A percentile compares a stretch with the other conserved stretches of the same genome.
Evolutionary conservation across 2,797 vertebrate genomes (phyloP).

Genomic region (Falco biarmicus): DNA sequence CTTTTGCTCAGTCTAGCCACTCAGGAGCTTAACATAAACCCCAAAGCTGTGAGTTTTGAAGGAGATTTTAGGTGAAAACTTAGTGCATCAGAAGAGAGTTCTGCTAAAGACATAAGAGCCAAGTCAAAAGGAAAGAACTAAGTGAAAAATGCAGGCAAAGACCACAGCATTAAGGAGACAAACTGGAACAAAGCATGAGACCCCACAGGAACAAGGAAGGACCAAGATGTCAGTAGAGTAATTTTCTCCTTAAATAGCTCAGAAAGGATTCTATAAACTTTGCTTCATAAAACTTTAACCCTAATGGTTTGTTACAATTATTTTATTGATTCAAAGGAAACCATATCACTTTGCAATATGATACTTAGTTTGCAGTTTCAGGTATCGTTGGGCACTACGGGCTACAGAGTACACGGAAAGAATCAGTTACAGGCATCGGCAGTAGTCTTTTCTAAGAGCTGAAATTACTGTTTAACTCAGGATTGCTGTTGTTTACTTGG

Average conservation of each 20-base stretch:
- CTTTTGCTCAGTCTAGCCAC: neutral
- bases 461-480: neutral
- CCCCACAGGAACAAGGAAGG: neutral
- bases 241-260: slow-evolving; percentile 48
- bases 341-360: neutral
- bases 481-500: neutral
- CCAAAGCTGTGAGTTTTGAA: slow-evolving; percentile 1
- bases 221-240: neutral
- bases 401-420: neutral
- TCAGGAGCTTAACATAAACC: neutral
- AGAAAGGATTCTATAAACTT: slow-evolving; percentile 27
- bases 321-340: slow-evolving; percentile 3
- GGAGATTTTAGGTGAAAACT: slow-evolving; percentile 23
- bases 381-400: neutral
- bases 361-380: neutral
- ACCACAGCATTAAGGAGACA: slow-evolving; percentile 28
- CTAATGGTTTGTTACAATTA: neutral
- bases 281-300: slow-evolving; percentile 22
- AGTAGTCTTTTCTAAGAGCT: neutral
- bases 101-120: neutral
- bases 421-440: neutral
- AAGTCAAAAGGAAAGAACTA: slow-evolving; percentile 24
- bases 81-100: neutral
- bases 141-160: neutral
- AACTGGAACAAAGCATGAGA: slow-evolving; percentile 7